These are phyloP conservation scores for Microcebus lehilahytsara DNA, from an alignment of 2,113 vertebrate genomes.

Conservation along the genomic window DNA sequence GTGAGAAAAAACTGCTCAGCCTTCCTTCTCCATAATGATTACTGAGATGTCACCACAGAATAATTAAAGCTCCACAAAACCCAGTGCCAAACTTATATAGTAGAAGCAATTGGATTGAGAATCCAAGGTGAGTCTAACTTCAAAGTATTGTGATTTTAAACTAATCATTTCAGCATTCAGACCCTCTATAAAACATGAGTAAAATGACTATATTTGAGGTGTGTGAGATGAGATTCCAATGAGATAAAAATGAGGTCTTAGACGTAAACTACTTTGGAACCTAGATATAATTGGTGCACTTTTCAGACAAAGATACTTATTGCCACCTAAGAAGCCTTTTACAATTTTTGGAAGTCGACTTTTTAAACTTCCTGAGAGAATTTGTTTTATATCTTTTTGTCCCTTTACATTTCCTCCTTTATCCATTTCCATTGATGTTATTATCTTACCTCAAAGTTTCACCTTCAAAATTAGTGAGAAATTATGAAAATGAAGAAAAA, in stretches of 20 bases:
- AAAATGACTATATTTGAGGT: not conserved
- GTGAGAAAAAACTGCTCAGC: not conserved
- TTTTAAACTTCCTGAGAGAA: not conserved
- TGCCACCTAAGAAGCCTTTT: not conserved
- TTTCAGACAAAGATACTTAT: not conserved
- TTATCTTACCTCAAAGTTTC: not conserved
- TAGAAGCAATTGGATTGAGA: not conserved
- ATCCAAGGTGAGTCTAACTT: not conserved
- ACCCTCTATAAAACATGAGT: not conserved
- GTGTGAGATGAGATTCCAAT: not conserved
- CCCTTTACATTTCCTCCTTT: not conserved
- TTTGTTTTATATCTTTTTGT: not conserved
- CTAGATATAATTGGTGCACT: not conserved
- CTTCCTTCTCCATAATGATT: not conserved
- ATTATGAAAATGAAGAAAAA: not conserved
- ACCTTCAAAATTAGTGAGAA: not conserved
- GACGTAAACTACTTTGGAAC: not conserved
- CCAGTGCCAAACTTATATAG: not conserved
- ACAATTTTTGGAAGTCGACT: not conserved
- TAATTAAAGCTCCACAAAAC: not conserved
- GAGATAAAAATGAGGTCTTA: not conserved
- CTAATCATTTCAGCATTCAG: not conserved
- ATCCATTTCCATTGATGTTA: not conserved
- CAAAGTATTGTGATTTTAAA: not conserved
- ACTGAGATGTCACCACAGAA: not conserved